Conservation (phyloP, 2,888 invertebrate genomes). For the Calameuta idolon region DNA sequence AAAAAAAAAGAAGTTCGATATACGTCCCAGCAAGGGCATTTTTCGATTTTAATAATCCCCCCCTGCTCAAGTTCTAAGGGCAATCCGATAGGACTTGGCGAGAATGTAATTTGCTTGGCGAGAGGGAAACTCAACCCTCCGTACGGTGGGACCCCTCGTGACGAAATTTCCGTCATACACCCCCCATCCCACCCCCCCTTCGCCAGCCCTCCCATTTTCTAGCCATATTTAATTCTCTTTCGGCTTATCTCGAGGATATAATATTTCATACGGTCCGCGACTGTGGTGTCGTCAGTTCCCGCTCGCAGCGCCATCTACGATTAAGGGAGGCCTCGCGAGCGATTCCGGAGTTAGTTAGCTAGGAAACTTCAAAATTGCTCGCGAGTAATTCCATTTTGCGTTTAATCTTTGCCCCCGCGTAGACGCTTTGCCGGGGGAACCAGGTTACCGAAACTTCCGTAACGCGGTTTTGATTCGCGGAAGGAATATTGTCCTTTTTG, state of each 20-base stretch:
- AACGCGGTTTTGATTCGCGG: neutral
- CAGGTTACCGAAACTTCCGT: neutral
- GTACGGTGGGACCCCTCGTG: neutral
- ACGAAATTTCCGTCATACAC: neutral
- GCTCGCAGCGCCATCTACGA: neutral
- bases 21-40: neutral
- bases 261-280: conserved; percentile 13
- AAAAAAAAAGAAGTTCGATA: too few relatives aligned
- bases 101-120: conserved; percentile 35
- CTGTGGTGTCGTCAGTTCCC: neutral
- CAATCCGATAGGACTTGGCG: conserved; percentile 38
- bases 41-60: conserved; percentile 25
- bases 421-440: neutral
- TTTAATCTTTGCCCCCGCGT: conserved; percentile 1
- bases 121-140: conserved; percentile 2
- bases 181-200: neutral
- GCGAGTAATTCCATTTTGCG: conserved; percentile 10
- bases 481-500: too few relatives aligned
- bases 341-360: neutral
- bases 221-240: conserved; percentile 17
- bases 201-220: neutral
- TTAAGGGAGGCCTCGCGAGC: neutral
- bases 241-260: conserved; percentile 16
- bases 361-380: conserved; percentile 17
- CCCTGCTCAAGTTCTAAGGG: conserved; percentile 23